Base-by-base conservation (phyloP, 2,113 vertebrate species). In the Pelecanus crispus region DNA sequence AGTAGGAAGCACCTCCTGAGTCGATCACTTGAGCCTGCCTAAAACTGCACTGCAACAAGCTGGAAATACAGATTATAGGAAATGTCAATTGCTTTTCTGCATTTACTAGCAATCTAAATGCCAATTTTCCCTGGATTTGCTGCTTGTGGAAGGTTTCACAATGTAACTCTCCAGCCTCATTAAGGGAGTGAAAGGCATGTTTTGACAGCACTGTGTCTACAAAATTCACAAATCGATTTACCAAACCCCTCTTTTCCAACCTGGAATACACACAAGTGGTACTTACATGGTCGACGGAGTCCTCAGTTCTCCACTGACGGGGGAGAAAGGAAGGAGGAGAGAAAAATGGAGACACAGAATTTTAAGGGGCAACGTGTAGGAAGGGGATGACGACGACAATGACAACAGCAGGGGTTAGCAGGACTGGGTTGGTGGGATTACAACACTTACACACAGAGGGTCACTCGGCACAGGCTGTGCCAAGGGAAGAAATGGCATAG, bases 231-330 rank as follows among this genome's bases (percentile, higher is more conserved):
- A 93, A 93, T 95, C 58, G 96, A 97, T 97, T 97, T 96, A 93
- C 96, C 97, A 97, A 95, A 97, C 94, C 97, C 97, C 94, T 97
- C 95, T 97, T 95, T 94, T 97, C 97, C 98, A 98, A 98, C 98
- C 97, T 89, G 97, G 97, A 98, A 98, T 97, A 97, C 97, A 98
- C 98, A 98, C 98, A 97, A 97, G 98, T 98, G 97, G 98, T 99
- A 99, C 99, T 99, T 99, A 99, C 99, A 98, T 99, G 98, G 97
- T 99, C 99, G 97, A 99, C 98, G 98, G 98, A 98, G 98, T 99
- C 99, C 98, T 99, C 99, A 98, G 99, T 98, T 98, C 97, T 99
- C 99, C 99, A 99, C 99, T 99, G 99, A 99, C 24, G 94, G 94
- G 96, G 96, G 88, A 98, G 97, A 98, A 98, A 98, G 97, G 98